phyloP scores from a whole-genome alignment of 2,888 invertebrate species.

The Trissolcus brochymenae region DNA sequence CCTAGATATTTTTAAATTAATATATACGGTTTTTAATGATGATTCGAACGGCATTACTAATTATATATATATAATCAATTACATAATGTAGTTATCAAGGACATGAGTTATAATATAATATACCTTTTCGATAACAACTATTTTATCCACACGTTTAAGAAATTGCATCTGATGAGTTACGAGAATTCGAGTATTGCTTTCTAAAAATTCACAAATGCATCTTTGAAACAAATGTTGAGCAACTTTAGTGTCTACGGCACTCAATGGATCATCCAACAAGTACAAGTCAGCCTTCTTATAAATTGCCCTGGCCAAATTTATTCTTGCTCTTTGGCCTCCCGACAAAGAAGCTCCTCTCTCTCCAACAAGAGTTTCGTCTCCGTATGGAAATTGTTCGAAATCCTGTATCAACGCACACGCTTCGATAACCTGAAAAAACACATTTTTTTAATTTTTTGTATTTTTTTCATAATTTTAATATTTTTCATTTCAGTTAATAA shows the following conservation, averaged over 20 bases:
- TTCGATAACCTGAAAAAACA: slow-evolving; percentile 72
- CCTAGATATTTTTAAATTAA: slow-evolving; percentile 10
- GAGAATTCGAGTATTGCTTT: slow-evolving; percentile 80
- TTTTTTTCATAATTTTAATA: neutral
- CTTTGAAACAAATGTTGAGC: slow-evolving; percentile 85
- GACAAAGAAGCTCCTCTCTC: slow-evolving; percentile 89
- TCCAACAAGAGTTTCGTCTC: slow-evolving; percentile 87
- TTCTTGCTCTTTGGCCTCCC: slow-evolving; percentile 89
- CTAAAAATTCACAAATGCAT: slow-evolving; percentile 82
- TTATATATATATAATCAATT: too few relatives aligned
- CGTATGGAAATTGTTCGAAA: slow-evolving; percentile 85
- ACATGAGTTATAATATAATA: slow-evolving; percentile 18
- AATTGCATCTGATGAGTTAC: slow-evolving; percentile 86
- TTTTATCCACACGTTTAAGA: slow-evolving; percentile 76
- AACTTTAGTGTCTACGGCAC: slow-evolving; percentile 88
- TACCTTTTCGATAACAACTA: slow-evolving; percentile 75
- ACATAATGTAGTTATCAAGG: too few relatives aligned
- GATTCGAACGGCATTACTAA: too few relatives aligned
- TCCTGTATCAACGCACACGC: slow-evolving; percentile 84
- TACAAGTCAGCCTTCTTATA: slow-evolving; percentile 88
- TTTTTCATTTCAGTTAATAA: too few relatives aligned
- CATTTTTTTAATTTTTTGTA: neutral
- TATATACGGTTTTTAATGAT: too few relatives aligned
- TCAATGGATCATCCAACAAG: slow-evolving; percentile 88
- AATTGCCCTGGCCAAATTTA: slow-evolving; percentile 86